Percentiles rank a stretch among this genome's conserved stretches.
phyloP scores from a whole-genome alignment of 2,888 invertebrate species.

The Bimastos eiseni region DNA sequence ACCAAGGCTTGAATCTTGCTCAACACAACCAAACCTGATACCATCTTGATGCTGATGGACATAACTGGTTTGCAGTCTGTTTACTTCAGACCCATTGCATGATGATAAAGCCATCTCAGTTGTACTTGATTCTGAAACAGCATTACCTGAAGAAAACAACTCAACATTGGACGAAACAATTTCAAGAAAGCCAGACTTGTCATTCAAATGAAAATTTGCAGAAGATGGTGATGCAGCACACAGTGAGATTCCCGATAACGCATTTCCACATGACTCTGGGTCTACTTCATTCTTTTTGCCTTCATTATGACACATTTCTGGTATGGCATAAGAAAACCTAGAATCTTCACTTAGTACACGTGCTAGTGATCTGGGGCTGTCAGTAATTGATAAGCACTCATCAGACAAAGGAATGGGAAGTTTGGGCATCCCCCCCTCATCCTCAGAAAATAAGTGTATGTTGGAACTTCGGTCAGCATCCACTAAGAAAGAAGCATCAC shows the following conservation, averaged over 20 bases:
- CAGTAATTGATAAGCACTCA: not conserved
- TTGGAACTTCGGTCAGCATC: not conserved
- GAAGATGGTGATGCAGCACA: not conserved
- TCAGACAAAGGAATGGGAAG: not conserved
- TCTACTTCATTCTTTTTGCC: not conserved
- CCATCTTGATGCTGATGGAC: not conserved
- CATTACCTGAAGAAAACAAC: not conserved
- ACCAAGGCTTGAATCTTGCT: not conserved
- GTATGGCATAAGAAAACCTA: slow-evolving; percentile 2
- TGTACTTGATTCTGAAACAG: not conserved
- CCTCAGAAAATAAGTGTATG: not conserved
- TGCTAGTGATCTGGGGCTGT: not conserved
- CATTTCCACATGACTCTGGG: not conserved
- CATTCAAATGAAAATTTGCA: not conserved
- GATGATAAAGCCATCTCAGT: not conserved
- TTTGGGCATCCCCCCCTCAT: not conserved
- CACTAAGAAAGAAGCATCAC: not conserved
- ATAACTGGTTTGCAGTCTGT: slow-evolving; percentile 5
- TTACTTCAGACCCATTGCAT: not conserved
- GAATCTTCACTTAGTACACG: not conserved
- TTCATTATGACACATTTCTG: not conserved
- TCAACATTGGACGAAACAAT: not conserved
- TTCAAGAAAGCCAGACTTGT: not conserved
- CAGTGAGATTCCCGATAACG: not conserved
- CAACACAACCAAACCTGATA: not conserved